Percentiles rank a stretch among this genome's conserved stretches.
These are phyloP conservation scores for Hoplias malabaricus DNA, from an alignment of 2,113 vertebrate species.

Conservation along the genomic window DNA sequence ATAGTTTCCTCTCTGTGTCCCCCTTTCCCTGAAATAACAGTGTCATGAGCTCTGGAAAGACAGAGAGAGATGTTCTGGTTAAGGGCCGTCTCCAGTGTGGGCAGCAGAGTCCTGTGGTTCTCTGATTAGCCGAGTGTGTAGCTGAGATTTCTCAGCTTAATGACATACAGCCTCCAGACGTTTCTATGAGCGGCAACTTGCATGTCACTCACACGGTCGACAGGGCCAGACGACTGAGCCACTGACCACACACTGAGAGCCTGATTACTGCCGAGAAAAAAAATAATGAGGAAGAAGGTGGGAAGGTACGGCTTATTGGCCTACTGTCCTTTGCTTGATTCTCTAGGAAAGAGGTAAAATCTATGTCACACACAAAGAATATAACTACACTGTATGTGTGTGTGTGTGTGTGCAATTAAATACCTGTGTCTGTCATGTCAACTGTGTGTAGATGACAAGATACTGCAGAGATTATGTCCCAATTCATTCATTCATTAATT, in stretches of 20 bases:
- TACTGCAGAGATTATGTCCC: too few species aligned
- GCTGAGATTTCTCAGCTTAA: neutral
- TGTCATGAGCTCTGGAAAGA: neutral
- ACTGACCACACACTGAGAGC: neutral
- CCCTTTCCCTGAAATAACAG: neutral
- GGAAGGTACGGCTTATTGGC: neutral
- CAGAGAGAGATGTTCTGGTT: neutral
- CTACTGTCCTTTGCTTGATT: neutral
- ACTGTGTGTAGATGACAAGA: too few species aligned
- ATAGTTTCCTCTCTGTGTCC: too few species aligned
- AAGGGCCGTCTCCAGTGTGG: neutral
- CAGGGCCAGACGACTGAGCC: neutral
- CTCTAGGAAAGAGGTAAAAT: neutral
- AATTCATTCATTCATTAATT: too few species aligned
- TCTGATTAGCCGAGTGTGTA: neutral
- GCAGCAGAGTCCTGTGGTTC: neutral
- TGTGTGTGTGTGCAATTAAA: too few species aligned
- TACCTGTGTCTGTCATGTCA: too few species aligned
- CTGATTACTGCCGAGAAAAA: slow-evolving; percentile 19
- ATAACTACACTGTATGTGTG: too few species aligned
- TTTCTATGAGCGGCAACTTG: neutral
- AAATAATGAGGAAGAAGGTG: neutral
- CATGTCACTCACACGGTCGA: slow-evolving; percentile 1
- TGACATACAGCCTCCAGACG: neutral
- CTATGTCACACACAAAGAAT: neutral